Conservation (phyloP, 2,797 vertebrate species). For the Sciurus vulgaris region DNA sequence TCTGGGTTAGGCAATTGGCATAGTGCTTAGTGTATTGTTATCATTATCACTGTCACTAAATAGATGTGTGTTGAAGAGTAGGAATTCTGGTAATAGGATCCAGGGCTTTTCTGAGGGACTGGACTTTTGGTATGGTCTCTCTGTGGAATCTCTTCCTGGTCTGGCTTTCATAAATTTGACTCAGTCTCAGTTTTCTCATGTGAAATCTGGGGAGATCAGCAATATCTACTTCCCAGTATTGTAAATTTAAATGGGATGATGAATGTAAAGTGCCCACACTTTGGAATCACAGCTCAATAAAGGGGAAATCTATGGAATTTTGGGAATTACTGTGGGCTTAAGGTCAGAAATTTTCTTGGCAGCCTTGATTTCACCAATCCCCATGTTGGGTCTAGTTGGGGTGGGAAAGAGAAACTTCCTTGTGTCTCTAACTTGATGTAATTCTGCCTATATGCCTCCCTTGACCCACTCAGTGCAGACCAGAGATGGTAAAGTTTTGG, state of each 20-base stretch:
- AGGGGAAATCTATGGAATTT: not conserved
- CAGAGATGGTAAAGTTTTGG: not conserved
- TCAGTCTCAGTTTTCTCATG: not conserved
- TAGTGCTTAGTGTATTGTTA: rapidly evolving
- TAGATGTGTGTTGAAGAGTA: not conserved
- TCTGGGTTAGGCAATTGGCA: not conserved
- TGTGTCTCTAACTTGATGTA: not conserved
- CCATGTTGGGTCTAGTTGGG: not conserved
- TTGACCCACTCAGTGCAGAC: not conserved
- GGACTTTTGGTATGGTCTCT: not conserved
- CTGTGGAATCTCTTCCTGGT: not conserved
- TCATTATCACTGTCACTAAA: not conserved
- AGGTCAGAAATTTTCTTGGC: rapidly evolving
- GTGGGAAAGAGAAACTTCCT: not conserved
- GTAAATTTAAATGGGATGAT: not conserved
- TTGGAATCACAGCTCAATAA: not conserved
- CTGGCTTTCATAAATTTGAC: not conserved
- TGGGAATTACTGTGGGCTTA: not conserved
- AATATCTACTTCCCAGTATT: not conserved
- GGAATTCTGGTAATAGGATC: not conserved
- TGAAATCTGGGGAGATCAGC: not conserved
- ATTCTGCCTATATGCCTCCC: not conserved
- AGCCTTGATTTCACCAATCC: not conserved
- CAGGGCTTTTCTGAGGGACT: not conserved
- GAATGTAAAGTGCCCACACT: not conserved